phyloP scores from a whole-genome alignment of 2,113 vertebrate species.

The Stegostoma tigrinum region DNA sequence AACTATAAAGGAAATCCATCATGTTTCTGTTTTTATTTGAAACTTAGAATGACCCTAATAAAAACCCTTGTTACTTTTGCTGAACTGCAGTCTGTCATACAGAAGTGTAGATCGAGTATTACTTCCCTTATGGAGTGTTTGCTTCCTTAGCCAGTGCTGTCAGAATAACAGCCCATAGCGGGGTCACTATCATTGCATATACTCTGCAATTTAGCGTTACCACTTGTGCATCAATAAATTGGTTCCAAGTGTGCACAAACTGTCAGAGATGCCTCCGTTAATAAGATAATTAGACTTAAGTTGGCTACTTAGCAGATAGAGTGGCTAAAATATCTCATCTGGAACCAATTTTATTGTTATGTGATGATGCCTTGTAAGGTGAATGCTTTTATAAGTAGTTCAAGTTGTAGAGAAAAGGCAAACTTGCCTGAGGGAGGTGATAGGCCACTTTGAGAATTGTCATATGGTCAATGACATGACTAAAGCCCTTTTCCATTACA shows the following conservation, averaged over 20 bases:
- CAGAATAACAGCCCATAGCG: neutral
- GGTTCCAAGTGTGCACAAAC: neutral
- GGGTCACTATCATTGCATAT: neutral
- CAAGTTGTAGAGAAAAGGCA: neutral
- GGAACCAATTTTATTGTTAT: constrained; percentile 20
- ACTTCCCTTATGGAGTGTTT: neutral
- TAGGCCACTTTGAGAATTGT: neutral
- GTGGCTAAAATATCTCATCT: constrained; percentile 24
- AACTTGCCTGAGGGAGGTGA: neutral
- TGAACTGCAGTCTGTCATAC: neutral
- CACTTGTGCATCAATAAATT: neutral
- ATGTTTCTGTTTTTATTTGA: neutral
- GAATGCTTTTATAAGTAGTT: neutral
- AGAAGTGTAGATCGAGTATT: neutral
- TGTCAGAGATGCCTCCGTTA: neutral
- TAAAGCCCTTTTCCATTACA: neutral
- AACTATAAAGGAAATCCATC: neutral
- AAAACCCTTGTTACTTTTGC: neutral
- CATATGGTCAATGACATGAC: neutral
- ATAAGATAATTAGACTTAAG: constrained; percentile 3
- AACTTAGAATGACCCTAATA: neutral
- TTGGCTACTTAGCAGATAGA: neutral
- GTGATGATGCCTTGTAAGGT: neutral
- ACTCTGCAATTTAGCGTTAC: neutral
- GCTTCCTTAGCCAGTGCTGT: neutral